Conservation (phyloP, 2,113 vertebrate species). For the human region DNA sequence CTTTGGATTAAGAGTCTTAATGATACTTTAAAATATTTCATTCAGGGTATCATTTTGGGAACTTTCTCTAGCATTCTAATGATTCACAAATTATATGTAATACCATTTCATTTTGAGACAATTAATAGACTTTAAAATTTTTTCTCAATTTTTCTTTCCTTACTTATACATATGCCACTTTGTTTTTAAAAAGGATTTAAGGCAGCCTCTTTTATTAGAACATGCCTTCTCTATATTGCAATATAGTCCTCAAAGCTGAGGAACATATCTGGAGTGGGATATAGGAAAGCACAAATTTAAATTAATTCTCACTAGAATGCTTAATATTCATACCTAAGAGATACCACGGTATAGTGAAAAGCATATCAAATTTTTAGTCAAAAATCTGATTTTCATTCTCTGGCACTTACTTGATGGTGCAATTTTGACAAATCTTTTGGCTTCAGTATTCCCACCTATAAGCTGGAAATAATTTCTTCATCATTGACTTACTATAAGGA, state of each 20-base stretch:
- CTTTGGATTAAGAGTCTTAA: not conserved
- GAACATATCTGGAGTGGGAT: not conserved
- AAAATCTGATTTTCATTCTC: not conserved
- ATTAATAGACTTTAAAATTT: not conserved
- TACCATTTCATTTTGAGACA: conserved; percentile 27
- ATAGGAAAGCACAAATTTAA: conserved; percentile 43
- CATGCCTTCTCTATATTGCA: not conserved
- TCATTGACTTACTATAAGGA: not conserved
- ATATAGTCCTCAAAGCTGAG: conserved; percentile 18
- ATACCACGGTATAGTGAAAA: not conserved
- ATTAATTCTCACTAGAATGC: not conserved
- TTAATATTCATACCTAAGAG: not conserved
- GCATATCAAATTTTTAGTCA: not conserved
- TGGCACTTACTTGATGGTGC: not conserved
- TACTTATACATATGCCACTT: not conserved
- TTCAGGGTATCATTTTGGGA: not conserved
- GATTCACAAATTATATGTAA: not conserved
- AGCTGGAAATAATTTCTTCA: not conserved
- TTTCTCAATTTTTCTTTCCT: not conserved
- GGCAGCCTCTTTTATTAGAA: not conserved
- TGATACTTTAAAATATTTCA: conserved; percentile 27
- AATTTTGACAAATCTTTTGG: conserved; percentile 19
- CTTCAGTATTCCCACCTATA: not conserved
- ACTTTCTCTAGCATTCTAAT: not conserved
- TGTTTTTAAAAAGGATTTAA: conserved; percentile 9